Conservation (phyloP, 92 coral and sea anemone species). For the Scolanthus callimorphus region DNA sequence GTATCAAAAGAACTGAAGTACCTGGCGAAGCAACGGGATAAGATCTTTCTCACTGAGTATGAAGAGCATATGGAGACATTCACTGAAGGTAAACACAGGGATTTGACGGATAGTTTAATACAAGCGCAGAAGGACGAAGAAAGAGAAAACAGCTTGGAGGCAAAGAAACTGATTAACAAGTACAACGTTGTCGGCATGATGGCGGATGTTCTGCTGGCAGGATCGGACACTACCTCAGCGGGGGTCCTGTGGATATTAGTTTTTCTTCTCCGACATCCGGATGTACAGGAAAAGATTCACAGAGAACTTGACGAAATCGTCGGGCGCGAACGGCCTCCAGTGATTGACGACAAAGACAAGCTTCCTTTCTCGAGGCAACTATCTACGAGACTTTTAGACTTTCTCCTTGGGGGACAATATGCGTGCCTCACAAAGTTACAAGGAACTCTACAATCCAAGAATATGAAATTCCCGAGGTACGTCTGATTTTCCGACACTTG, state of each 20-base stretch:
- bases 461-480: constrained; percentile 47
- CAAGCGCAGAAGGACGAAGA: constrained; percentile 41
- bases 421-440: constrained; percentile 50
- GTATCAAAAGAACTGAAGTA: constrained; percentile 43
- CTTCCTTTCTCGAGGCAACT: constrained; percentile 47
- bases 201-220: constrained; percentile 33
- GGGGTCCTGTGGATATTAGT: constrained; percentile 50
- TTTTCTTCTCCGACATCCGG: constrained; percentile 38
- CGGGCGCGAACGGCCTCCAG: constrained; percentile 53
- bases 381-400: constrained; percentile 43
- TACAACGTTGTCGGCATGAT: constrained; percentile 25
- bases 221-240: constrained; percentile 42
- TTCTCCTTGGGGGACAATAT: constrained; percentile 30
- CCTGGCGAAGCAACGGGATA: constrained; percentile 44
- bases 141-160: constrained; percentile 20
- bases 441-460: constrained; percentile 38
- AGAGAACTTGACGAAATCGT: constrained; percentile 55
- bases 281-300: constrained; percentile 49
- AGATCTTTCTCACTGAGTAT: constrained; percentile 43
- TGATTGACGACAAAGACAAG: constrained; percentile 36
- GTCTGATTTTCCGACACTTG: no score
- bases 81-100: constrained; percentile 14
- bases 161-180: constrained; percentile 27
- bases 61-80: constrained; percentile 41
- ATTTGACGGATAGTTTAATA: constrained; percentile 52